Conservation (phyloP, 1,140 invertebrate genomes). For the Musca domestica region DNA sequence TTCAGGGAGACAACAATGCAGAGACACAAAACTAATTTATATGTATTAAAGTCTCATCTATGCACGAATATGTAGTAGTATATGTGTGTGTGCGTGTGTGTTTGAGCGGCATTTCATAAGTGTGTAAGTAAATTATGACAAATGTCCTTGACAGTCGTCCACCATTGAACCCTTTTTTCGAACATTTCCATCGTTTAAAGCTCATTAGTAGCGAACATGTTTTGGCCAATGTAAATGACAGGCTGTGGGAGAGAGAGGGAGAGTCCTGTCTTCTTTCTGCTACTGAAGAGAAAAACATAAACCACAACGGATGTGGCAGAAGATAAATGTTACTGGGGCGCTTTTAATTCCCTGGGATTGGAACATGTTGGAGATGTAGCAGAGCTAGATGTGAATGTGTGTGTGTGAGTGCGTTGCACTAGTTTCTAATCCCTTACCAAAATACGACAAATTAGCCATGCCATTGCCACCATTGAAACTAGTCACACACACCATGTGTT, state of each 20-base stretch:
- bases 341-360: background rate
- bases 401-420: too few species aligned
- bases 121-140: constrained; percentile 15
- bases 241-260: background rate
- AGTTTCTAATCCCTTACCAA: too few species aligned
- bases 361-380: background rate
- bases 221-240: background rate
- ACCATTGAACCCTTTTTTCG: background rate
- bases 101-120: too few species aligned
- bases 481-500: too few species aligned
- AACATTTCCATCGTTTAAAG: background rate
- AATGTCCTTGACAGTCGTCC: constrained; percentile 10
- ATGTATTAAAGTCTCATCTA: constrained; percentile 11
- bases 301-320: constrained; percentile 1
- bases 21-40: constrained; percentile 8
- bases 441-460: too few species aligned
- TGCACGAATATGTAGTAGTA: too few species aligned
- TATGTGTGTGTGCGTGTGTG: too few species aligned
- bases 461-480: too few species aligned
- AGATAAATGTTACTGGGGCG: constrained; percentile 15
- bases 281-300: too few species aligned
- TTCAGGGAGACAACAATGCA: too few species aligned
- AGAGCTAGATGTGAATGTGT: too few species aligned
- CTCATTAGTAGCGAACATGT: constrained; percentile 4
- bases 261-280: background rate